phyloP scores from a whole-genome alignment of 1,140 invertebrate species.

The Pseudomyrmex concolor region DNA sequence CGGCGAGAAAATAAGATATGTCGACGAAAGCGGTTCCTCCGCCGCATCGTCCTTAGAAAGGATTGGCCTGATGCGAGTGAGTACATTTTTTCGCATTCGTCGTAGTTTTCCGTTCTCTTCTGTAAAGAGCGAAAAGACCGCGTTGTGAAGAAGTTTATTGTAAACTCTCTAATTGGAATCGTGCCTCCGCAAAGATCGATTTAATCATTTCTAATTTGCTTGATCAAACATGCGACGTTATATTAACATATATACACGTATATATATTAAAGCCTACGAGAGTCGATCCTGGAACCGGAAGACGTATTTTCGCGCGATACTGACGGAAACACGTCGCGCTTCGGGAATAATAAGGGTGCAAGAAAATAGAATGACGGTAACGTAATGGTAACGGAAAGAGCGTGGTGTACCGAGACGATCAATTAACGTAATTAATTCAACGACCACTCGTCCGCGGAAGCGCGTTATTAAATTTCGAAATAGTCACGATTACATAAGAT shows the following conservation, averaged over 20 bases:
- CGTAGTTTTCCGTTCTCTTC: not conserved
- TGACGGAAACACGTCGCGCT: not conserved
- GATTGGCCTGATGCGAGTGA: not conserved
- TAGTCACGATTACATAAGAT: slow-evolving; percentile 46
- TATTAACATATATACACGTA: no score
- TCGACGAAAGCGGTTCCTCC: not conserved
- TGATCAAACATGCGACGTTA: slow-evolving; percentile 24
- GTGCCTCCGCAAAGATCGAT: no score
- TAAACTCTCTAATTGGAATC: not conserved
- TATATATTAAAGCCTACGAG: not conserved
- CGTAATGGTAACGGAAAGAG: not conserved
- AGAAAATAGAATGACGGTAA: slow-evolving; percentile 21
- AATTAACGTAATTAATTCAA: slow-evolving; percentile 59
- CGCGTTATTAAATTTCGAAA: slow-evolving; percentile 50
- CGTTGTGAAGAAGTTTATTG: not conserved
- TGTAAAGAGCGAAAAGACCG: no score
- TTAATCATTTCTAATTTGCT: not conserved
- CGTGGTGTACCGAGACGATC: slow-evolving; percentile 37
- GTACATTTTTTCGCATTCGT: not conserved
- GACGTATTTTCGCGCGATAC: not conserved
- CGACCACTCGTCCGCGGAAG: slow-evolving; percentile 35
- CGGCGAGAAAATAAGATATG: slow-evolving; percentile 38
- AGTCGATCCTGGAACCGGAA: not conserved
- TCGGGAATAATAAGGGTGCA: slow-evolving; percentile 18
- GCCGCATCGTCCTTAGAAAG: not conserved